phyloP scores from a whole-genome alignment of 1,140 invertebrate genomes.

The Drosophila truncata region DNA sequence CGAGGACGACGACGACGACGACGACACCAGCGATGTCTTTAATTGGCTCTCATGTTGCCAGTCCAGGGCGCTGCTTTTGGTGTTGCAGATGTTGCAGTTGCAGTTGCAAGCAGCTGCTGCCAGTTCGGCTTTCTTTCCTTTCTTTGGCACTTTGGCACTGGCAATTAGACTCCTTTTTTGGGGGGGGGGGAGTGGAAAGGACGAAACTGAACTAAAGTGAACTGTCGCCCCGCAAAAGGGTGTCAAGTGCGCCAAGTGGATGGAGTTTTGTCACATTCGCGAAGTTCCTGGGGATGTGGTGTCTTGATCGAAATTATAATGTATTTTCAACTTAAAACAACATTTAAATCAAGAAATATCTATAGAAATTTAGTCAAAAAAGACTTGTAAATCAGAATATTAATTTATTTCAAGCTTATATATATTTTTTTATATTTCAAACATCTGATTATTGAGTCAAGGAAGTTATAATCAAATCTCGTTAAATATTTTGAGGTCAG shows the following conservation, averaged over 20 bases:
- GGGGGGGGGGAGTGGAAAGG: not conserved
- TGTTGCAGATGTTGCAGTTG: constrained; percentile 38
- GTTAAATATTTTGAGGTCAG: not conserved
- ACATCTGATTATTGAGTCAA: not conserved
- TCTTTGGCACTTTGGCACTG: constrained; percentile 75
- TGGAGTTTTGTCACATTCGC: constrained; percentile 34
- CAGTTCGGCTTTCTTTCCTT: constrained; percentile 27
- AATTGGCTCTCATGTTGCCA: constrained; percentile 82
- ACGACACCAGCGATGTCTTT: constrained; percentile 75
- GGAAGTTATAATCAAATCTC: constrained; percentile 2
- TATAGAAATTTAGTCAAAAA: not conserved
- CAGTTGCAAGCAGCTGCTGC: constrained; percentile 49
- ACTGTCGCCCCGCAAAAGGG: constrained; percentile 16
- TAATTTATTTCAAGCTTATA: not conserved
- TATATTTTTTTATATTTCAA: not conserved
- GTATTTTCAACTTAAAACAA: not conserved
- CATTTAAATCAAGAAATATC: not conserved
- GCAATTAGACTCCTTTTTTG: constrained; percentile 75
- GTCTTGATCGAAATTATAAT: constrained; percentile 5
- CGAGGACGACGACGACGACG: constrained; percentile 7
- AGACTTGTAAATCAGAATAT: not conserved
- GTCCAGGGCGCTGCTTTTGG: constrained; percentile 25
- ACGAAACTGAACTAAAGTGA: not conserved
- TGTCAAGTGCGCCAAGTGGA: constrained; percentile 18
- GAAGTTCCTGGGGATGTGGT: constrained; percentile 5